Base-by-base conservation (phyloP, 1,140 invertebrate genomes). In the Agraylea sexmaculata region DNA sequence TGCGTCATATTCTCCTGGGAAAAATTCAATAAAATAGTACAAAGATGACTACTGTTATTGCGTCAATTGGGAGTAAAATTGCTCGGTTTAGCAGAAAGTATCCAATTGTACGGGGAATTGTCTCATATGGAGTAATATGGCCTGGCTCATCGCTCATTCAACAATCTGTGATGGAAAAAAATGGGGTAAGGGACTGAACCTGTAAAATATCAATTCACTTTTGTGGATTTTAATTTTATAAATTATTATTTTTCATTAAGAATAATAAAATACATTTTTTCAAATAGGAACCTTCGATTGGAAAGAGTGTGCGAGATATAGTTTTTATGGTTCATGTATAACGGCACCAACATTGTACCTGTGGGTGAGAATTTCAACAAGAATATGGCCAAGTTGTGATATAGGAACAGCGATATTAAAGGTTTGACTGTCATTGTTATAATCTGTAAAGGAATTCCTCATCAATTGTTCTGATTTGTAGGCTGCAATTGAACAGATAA, bases 401-500 rank as follows among this genome's bases (percentile, higher is more conserved):
- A 49, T 84, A 8, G 69, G 66, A 56, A 73, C 71, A 44, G 76
- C 75, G 21, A 56, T 83, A n/a, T 66, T 68, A 10, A 83, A 83
- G 66, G 79, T 80, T 65, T 54, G 59, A 47, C 4, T 13, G 15
- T 21, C 22, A 32, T 23, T 19, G 17, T 27, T 46, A 31, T 22
- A 7, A 25, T 40, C 11, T n/a, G n/a, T n/a, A n/a, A n/a, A n/a
- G n/a, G n/a, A n/a, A n/a, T n/a, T n/a, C 16, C 18, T 15, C 10
- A 36, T 45, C 11, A 25, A 17, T 37, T 42, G 37, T 32, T 47
- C 43, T 39, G 29, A 42, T 49, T 62, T 71, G 23, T 51, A 86
- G 83, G 83, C 82, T 43, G 52, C 80, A 19, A 68, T 86, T 25
- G 86, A 89, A 65, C 85, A 87, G 67, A 61, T 88, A 7, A 76